Evolutionary conservation across 2,888 invertebrate species (phyloP), one percentile per base, ranked within the genome.

Genomic region (Ormyrus labotus): DNA sequence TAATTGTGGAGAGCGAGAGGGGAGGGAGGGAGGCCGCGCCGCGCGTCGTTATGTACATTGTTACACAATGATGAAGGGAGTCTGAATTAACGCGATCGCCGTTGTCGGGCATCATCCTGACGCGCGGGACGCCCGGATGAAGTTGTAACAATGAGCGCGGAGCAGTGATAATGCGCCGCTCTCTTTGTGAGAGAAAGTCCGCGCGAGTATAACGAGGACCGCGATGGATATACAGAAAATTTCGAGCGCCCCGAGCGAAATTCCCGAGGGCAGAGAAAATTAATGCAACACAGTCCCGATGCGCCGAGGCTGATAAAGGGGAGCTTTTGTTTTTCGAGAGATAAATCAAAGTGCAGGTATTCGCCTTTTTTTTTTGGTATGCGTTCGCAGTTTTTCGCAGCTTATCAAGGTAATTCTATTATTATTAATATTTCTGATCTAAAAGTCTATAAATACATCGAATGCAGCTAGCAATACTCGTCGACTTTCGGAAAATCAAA

Each of bases 131-230:
- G 58, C 53, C 65, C 58, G 34, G 72, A 82, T 81, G 80, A 82
- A 83, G 82, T 74, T 72, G 85, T 87, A 86, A 88, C 87, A 87
- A 87, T 87, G 84, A 86, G 82, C 68, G 48, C 78, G 84, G 34
- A 34, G 34, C 85, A 84, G 84, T 85, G 87, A 87, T 87, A 87
- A 87, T 87, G 85, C 85, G 85, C 81, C 61, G 48, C 5, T 19
- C 69, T 58, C 74, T 74, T 74, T 74, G 74, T 80, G 69, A 68
- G 55, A 68, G 45, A 58, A 10, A 58, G 58, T 34, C 8, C 34
- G 47, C 19, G 4, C 34, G 9, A 13, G 47, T 3, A 34, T 50
- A 19, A 53, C 57, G 57, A 69, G 61, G 69, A 76, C 4, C 3
- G 34, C 34, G 34, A 34, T 34, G 2, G 69, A 75, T 71, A 75